Evolutionary conservation across 2,113 vertebrate species (phyloP).

Genomic region (Corapipo altera): DNA sequence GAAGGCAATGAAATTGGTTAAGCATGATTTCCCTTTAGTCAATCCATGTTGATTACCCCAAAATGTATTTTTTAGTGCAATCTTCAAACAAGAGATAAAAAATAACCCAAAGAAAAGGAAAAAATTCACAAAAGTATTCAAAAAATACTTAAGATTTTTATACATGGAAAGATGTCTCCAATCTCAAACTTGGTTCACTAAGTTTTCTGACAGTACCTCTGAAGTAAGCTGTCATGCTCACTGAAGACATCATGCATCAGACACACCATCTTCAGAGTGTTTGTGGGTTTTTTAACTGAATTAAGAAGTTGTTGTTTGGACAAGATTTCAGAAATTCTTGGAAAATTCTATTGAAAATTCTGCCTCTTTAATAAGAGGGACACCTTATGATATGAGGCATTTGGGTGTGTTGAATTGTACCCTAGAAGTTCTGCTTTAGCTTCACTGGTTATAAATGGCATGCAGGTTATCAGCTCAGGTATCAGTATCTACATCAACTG

Average conservation of each 20-base stretch:
- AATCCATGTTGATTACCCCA: neutral
- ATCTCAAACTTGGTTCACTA: neutral
- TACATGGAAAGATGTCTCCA: neutral
- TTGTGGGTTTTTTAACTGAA: neutral
- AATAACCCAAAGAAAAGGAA: neutral
- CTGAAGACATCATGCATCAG: neutral
- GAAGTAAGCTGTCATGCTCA: neutral
- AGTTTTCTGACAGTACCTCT: neutral
- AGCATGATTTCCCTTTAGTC: neutral
- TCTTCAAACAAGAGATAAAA: neutral
- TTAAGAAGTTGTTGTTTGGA: neutral
- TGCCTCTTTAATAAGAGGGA: neutral
- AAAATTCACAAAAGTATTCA: neutral
- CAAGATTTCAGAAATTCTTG: neutral
- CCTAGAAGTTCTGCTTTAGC: neutral
- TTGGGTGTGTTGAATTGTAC: neutral
- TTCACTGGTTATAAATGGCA: neutral
- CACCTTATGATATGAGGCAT: neutral
- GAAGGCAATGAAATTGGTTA: neutral
- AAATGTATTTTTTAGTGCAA: neutral
- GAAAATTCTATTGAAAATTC: neutral
- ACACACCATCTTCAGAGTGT: neutral
- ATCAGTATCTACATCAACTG: neutral
- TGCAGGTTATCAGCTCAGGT: neutral
- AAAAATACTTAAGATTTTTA: neutral